Evolutionary conservation across 30 jellyfish, hydroid and myxozoan genomes (phyloP).

Genomic region (Cassiopea xamachana): DNA sequence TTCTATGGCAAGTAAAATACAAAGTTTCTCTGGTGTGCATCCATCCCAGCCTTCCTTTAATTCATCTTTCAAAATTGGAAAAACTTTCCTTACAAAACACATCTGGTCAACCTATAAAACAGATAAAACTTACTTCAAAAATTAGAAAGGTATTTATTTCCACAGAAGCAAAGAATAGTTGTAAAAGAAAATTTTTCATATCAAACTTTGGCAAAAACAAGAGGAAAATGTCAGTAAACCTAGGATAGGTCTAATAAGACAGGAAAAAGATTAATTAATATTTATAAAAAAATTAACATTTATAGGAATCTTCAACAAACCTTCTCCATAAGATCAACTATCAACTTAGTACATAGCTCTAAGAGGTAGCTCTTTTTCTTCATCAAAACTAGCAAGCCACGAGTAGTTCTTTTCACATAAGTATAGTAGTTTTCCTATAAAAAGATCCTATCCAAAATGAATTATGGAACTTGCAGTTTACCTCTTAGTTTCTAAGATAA

Average conservation of each 20-base stretch:
- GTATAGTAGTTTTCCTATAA: conserved; percentile 25
- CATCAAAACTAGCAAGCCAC: conserved; percentile 50
- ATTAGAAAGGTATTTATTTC: neutral
- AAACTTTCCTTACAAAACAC: conserved; percentile 30
- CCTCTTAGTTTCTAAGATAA: neutral
- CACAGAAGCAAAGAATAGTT: neutral
- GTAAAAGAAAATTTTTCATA: neutral
- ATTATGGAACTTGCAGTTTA: neutral
- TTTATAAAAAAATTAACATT: neutral
- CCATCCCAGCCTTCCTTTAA: conserved; percentile 72
- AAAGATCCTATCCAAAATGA: neutral
- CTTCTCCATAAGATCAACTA: conserved; percentile 57
- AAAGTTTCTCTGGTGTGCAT: conserved; percentile 76
- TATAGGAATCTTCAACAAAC: conserved; percentile 16
- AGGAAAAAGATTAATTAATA: neutral
- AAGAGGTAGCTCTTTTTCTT: conserved; percentile 72
- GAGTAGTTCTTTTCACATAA: conserved; percentile 6
- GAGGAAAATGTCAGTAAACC: neutral
- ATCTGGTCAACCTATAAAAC: conserved; percentile 46
- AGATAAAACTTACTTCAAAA: neutral
- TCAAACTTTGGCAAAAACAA: neutral
- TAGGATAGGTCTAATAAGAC: neutral
- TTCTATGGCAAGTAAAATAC: conserved; percentile 70
- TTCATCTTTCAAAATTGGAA: conserved; percentile 40
- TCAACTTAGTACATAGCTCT: conserved; percentile 75